phyloP scores from a whole-genome alignment of 1,140 invertebrate species.

The Pissodes strobi region DNA sequence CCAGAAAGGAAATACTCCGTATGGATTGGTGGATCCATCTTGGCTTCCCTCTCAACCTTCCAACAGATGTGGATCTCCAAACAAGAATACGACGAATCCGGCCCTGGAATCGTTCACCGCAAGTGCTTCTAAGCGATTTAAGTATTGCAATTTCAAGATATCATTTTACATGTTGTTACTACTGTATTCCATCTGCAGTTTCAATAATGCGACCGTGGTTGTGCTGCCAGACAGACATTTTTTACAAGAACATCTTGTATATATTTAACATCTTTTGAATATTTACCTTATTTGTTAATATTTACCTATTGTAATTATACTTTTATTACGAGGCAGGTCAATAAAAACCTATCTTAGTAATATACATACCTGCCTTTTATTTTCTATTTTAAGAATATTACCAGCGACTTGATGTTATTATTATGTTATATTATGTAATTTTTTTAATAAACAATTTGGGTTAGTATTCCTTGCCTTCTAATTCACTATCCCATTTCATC shows the following conservation, averaged over 20 bases:
- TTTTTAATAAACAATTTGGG: slow-evolving; percentile 38
- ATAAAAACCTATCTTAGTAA: slow-evolving; percentile 47
- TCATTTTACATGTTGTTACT: slow-evolving; percentile 43
- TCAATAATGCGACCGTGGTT: slow-evolving; percentile 46
- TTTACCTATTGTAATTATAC: slow-evolving; percentile 42
- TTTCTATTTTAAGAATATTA: slow-evolving; percentile 29
- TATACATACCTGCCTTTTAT: slow-evolving; percentile 43
- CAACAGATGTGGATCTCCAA: slow-evolving; percentile 94
- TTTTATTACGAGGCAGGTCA: slow-evolving; percentile 46
- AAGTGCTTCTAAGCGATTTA: slow-evolving; percentile 85
- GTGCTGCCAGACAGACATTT: slow-evolving; percentile 52
- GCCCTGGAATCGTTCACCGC: slow-evolving; percentile 91
- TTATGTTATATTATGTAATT: slow-evolving; percentile 40
- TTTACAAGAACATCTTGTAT: slow-evolving; percentile 39
- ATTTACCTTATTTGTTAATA: slow-evolving; percentile 48
- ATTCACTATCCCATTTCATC: slow-evolving; percentile 12
- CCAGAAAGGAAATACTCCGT: no score
- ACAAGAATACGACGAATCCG: no score
- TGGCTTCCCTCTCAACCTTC: slow-evolving; percentile 87
- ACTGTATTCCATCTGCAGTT: slow-evolving; percentile 42
- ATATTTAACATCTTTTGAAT: slow-evolving; percentile 45
- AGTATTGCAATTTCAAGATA: slow-evolving; percentile 40
- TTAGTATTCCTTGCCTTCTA: slow-evolving; percentile 7
- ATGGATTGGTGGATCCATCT: no score
- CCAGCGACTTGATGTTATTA: slow-evolving; percentile 33